These are phyloP conservation scores for Phoeniculus purpureus DNA, from an alignment of 2,797 vertebrate species.

Conservation along the genomic window DNA sequence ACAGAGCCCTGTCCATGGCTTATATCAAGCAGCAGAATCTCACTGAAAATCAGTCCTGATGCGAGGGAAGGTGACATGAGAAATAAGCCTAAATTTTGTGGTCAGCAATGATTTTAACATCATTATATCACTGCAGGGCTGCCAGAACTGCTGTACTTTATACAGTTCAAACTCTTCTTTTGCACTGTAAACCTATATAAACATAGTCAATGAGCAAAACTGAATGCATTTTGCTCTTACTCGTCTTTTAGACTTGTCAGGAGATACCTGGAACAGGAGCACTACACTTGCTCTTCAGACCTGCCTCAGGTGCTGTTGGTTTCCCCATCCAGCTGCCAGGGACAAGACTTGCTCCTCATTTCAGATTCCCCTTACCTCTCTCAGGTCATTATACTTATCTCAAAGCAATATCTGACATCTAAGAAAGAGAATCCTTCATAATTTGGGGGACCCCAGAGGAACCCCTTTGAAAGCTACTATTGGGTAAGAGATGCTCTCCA, in stretches of 20 bases:
- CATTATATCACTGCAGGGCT: too few species aligned
- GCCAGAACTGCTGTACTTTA: background rate
- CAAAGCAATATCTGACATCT: background rate
- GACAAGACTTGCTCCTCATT: background rate
- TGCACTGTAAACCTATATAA: background rate
- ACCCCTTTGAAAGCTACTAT: background rate
- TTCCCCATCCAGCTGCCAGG: background rate
- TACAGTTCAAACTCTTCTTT: background rate
- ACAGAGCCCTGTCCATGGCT: background rate
- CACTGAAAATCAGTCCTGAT: background rate
- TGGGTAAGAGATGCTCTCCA: background rate
- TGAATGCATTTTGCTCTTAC: background rate
- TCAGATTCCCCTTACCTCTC: background rate
- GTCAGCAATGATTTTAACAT: too few species aligned
- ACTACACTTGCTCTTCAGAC: background rate
- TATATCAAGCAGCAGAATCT: background rate
- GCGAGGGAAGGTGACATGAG: background rate
- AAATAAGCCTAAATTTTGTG: background rate
- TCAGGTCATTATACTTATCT: accelerated
- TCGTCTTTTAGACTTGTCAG: background rate
- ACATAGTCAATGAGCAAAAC: background rate
- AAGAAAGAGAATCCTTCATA: too few species aligned
- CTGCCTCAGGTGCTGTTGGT: accelerated
- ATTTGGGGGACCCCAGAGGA: background rate
- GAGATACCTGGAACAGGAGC: background rate